phyloP scores from a whole-genome alignment of 2,888 invertebrate genomes.

The Dicycla oo region DNA sequence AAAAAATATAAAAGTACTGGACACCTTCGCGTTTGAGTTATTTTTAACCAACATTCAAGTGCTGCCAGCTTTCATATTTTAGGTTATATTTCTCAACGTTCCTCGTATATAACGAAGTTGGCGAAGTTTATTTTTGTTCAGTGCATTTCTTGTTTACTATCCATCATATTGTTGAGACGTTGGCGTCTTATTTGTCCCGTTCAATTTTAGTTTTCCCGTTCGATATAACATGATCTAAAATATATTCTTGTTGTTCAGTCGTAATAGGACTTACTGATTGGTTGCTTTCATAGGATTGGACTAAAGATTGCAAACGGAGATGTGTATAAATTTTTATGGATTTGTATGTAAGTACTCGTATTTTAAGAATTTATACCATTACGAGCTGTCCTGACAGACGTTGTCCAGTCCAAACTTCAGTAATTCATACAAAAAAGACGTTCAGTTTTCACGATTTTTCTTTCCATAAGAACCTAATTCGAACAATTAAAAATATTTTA shows the following conservation, averaged over 20 bases:
- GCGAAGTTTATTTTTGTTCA: slow-evolving; percentile 83
- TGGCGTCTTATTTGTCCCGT: slow-evolving; percentile 76
- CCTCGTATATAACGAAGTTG: slow-evolving; percentile 75
- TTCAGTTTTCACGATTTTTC: too few species aligned
- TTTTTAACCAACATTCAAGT: slow-evolving; percentile 78
- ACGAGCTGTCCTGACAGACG: too few species aligned
- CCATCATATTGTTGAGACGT: slow-evolving; percentile 83
- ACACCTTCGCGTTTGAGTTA: slow-evolving; percentile 68
- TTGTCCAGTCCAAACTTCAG: too few species aligned
- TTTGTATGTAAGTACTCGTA: background rate
- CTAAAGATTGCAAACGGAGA: background rate
- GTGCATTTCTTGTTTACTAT: slow-evolving; percentile 84
- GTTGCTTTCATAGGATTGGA: slow-evolving; percentile 4
- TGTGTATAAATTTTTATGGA: background rate
- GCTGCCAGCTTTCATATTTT: slow-evolving; percentile 72
- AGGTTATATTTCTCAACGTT: slow-evolving; percentile 77
- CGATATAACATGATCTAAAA: slow-evolving; percentile 66
- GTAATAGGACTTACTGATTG: slow-evolving; percentile 30
- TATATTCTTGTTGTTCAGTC: slow-evolving; percentile 46
- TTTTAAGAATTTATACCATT: too few species aligned
- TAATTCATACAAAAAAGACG: too few species aligned
- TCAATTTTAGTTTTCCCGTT: slow-evolving; percentile 76
- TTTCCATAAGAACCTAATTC: too few species aligned
- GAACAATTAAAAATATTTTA: too few species aligned
- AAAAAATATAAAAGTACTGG: slow-evolving; percentile 47